Base-by-base conservation (phyloP, 2,113 vertebrate species). In the Eclectus roratus region DNA sequence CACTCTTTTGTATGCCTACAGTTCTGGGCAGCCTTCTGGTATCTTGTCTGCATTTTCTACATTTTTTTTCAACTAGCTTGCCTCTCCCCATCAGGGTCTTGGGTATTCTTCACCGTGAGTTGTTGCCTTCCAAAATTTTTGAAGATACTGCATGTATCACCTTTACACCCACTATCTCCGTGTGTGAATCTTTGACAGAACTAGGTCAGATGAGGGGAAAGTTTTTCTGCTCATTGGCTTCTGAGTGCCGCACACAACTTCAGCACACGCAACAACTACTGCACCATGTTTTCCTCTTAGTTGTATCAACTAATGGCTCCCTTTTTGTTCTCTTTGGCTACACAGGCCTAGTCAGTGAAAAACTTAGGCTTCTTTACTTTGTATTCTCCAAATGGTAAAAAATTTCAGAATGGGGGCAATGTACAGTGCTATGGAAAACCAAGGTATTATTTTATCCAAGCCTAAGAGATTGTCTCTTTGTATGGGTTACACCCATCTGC, bases 171-270 rank as follows among this genome's bases (percentile, higher is more conserved):
- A 94, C 95, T 79, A n/a, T 85, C 66, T 94, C 66, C 21, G 8
- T 80, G 91, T 91, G 89, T 82, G 89, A 97, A 93, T 93, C 70
- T 91, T 69, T 97, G 96, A 97, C 94, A 94, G 94, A 97, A 94
- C 78, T 96, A 66, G 94, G 60, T 95, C 95, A 91, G 81, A 82
- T 82, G 61, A 85, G 87, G 87, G 89, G 84, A 93, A 91, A 21
- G 23, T 66, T 81, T 92, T 79, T 72, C 58, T 96, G 63, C 71
- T 89, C 8, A 6, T 47, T 82, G 69, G 23, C 71, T 88, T 95
- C 31, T n/a, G 1, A 47, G 73, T 44, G 24, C 63, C 82, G 70
- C 55, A 16, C 56, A 23, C 1, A 0, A 71, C 52, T 85, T 85
- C 66, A 87, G 2, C 6, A 60, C n/a, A 41, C 3, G 13, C 31